Evolutionary conservation across 2,888 invertebrate species (phyloP).

Genomic region (Tenthredo distinguenda): DNA sequence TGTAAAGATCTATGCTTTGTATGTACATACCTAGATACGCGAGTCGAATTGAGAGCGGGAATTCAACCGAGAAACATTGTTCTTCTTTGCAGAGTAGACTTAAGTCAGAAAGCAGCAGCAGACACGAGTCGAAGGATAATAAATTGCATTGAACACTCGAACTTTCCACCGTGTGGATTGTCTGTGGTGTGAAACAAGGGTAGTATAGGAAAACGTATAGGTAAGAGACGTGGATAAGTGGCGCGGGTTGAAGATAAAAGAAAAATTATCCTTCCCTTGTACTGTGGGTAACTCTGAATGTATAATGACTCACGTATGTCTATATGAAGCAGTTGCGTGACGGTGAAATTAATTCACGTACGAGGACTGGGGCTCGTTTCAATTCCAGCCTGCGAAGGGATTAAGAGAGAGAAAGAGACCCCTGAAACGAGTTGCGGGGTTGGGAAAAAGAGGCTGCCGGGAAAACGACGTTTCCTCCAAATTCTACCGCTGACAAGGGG

Average conservation of each 20-base stretch:
- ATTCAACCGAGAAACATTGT: slow-evolving; percentile 35
- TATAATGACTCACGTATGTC: slow-evolving; percentile 13
- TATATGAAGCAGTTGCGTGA: slow-evolving; percentile 18
- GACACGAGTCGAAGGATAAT: slow-evolving; percentile 17
- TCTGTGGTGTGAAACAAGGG: background rate
- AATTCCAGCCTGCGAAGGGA: slow-evolving; percentile 6
- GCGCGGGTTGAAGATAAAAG: background rate
- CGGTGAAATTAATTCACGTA: slow-evolving; percentile 41
- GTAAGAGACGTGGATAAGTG: background rate
- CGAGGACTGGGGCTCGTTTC: slow-evolving; percentile 14
- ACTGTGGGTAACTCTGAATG: background rate
- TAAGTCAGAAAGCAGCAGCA: background rate
- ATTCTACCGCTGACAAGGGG: slow-evolving; percentile 42
- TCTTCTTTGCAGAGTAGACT: background rate
- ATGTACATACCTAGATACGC: background rate
- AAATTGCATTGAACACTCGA: slow-evolving; percentile 23
- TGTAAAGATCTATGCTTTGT: background rate
- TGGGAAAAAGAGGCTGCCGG: background rate
- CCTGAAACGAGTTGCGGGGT: slow-evolving; percentile 16
- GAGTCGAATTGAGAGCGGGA: background rate
- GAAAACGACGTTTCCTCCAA: slow-evolving; percentile 33
- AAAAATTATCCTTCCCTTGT: background rate
- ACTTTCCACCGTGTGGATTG: background rate
- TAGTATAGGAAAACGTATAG: background rate
- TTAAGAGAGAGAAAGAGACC: slow-evolving; percentile 3